Evolutionary conservation across 2,888 invertebrate genomes (phyloP).

Genomic region (Cyclophora albipunctata): DNA sequence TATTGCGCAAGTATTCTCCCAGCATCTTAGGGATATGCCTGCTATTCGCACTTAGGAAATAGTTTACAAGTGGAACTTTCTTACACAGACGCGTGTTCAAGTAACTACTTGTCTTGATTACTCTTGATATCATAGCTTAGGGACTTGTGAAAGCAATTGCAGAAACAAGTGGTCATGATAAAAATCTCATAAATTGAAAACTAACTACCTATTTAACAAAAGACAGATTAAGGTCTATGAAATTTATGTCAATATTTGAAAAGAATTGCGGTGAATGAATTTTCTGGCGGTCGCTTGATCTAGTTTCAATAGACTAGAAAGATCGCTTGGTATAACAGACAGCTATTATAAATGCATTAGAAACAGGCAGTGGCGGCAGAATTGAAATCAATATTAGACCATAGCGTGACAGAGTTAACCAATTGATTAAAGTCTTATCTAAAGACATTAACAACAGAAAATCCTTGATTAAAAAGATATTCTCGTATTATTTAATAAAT

Average conservation of each 20-base stretch:
- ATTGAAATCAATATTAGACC: constrained; percentile 1
- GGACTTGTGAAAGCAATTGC: too few relatives aligned
- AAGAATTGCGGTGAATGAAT: constrained; percentile 12
- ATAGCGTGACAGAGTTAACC: neutral
- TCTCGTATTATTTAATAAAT: neutral
- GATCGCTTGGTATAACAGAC: constrained; percentile 26
- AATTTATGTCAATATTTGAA: constrained; percentile 5
- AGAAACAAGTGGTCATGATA: too few relatives aligned
- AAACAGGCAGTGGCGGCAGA: constrained; percentile 14
- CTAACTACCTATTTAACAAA: too few relatives aligned
- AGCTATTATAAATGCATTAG: constrained; percentile 37
- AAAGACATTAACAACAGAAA: too few relatives aligned
- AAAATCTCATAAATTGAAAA: too few relatives aligned
- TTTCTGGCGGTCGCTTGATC: constrained; percentile 20
- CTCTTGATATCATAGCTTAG: neutral
- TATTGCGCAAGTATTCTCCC: constrained; percentile 15
- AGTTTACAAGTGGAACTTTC: constrained; percentile 5
- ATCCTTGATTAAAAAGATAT: too few relatives aligned
- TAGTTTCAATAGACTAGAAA: constrained; percentile 28
- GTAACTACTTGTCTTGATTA: too few relatives aligned
- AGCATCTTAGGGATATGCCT: constrained; percentile 13
- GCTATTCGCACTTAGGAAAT: constrained; percentile 13
- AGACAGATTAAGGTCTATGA: too few relatives aligned
- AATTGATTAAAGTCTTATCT: too few relatives aligned
- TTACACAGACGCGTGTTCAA: too few relatives aligned